phyloP scores from a whole-genome alignment of 2,797 vertebrate genomes.

The Acanthopagrus latus region DNA sequence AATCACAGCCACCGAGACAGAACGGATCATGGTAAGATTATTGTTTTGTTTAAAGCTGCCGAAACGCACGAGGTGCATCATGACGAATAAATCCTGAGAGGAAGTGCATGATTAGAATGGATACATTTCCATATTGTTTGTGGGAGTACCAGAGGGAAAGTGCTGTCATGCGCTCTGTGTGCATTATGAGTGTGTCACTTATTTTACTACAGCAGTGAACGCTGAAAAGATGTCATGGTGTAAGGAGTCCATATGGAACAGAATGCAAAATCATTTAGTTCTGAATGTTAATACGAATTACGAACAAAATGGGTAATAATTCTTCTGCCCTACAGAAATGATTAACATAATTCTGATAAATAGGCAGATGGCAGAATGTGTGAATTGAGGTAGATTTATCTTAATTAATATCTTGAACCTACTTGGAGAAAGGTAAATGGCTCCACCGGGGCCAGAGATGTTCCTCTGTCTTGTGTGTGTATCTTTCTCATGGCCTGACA shows the following conservation, averaged over 20 bases:
- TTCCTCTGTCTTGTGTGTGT: slow-evolving; percentile 78
- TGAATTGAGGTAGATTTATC: slow-evolving; percentile 99
- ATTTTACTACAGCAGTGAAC: slow-evolving; percentile 70
- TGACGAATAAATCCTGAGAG: slow-evolving; percentile 67
- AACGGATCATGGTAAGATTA: slow-evolving; percentile 67
- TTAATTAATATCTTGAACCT: slow-evolving; percentile 99
- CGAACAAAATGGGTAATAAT: slow-evolving; percentile 99
- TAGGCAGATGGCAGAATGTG: slow-evolving; percentile 99
- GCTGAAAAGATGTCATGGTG: slow-evolving; percentile 80
- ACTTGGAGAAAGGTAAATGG: slow-evolving; percentile 96
- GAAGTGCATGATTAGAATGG: slow-evolving; percentile 66
- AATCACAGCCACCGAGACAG: slow-evolving; percentile 85
- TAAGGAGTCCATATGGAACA: slow-evolving; percentile 89
- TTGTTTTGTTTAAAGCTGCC: slow-evolving; percentile 74
- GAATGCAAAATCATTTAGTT: slow-evolving; percentile 98
- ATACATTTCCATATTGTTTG: slow-evolving; percentile 80
- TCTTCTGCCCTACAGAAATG: slow-evolving; percentile 99
- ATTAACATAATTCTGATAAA: slow-evolving; percentile 99
- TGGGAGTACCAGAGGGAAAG: slow-evolving; percentile 57
- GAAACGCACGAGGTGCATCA: slow-evolving; percentile 62
- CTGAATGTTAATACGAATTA: slow-evolving; percentile 99
- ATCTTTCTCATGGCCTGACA: slow-evolving; percentile 79
- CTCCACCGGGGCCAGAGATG: slow-evolving; percentile 88
- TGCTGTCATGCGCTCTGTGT: slow-evolving; percentile 52
- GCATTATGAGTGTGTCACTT: slow-evolving; percentile 63